Conservation (phyloP, 2,888 invertebrate species). For the Diploptera punctata region DNA sequence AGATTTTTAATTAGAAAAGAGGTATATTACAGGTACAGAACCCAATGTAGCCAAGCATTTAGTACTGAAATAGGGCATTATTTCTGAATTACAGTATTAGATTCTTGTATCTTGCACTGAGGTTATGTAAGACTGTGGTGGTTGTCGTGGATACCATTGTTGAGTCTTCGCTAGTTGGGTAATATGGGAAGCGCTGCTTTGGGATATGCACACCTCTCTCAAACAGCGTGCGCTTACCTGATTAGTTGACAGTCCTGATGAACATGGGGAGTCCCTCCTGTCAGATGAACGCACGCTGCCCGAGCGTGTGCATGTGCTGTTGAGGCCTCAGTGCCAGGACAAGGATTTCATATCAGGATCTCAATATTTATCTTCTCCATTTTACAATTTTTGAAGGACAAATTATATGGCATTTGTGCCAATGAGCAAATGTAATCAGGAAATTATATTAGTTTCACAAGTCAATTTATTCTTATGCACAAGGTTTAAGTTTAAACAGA, state of each 20-base stretch:
- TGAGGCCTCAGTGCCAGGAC: too few relatives aligned
- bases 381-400: too few relatives aligned
- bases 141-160: not conserved
- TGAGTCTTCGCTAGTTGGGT: not conserved
- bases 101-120: too few relatives aligned
- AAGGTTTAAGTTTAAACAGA: too few relatives aligned
- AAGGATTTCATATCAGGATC: too few relatives aligned
- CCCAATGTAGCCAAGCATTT: not conserved
- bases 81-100: not conserved
- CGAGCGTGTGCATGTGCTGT: not conserved
- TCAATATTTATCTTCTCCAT: too few relatives aligned
- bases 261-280: not conserved
- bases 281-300: conserved; percentile 36
- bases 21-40: too few relatives aligned
- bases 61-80: not conserved
- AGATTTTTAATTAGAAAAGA: too few relatives aligned
- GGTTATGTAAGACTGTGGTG: not conserved
- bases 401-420: too few relatives aligned
- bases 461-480: too few relatives aligned
- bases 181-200: not conserved
- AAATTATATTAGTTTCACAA: too few relatives aligned
- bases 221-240: conserved; percentile 42
- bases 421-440: too few relatives aligned
- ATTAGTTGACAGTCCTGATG: not conserved
- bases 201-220: not conserved